Evolutionary conservation across 2,113 vertebrate genomes (phyloP).

Genomic region (Notothenia rossii): DNA sequence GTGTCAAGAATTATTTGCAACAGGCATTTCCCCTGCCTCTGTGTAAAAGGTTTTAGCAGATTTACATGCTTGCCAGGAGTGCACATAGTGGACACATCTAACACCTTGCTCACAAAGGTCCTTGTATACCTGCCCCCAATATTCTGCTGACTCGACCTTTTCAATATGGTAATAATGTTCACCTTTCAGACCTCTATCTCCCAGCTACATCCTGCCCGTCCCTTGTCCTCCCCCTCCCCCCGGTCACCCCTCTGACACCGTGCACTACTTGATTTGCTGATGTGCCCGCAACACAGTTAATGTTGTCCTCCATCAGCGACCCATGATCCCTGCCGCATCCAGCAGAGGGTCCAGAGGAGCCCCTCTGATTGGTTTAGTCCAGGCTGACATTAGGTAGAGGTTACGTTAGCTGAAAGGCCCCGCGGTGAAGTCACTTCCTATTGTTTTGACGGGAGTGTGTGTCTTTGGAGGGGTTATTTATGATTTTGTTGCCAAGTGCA

Average conservation of each 20-base stretch:
- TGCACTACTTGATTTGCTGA: conserved; percentile 52
- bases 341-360: conserved; percentile 35
- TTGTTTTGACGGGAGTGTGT: conserved; percentile 20
- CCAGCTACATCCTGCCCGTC: conserved; percentile 25
- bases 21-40: background rate
- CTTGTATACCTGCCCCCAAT: conserved; percentile 12
- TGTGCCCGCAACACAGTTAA: conserved; percentile 54
- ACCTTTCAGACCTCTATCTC: conserved; percentile 60
- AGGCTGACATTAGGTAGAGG: conserved; percentile 65
- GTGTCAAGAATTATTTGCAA: background rate
- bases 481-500: background rate
- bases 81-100: background rate
- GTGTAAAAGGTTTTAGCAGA: background rate
- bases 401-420: conserved; percentile 29
- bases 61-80: background rate
- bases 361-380: conserved; percentile 61
- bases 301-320: conserved; percentile 52
- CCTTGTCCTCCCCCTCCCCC: conserved; percentile 40
- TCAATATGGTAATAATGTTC: conserved; percentile 55
- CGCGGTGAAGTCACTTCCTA: conserved; percentile 33
- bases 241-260: conserved; percentile 35
- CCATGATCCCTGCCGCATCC: conserved; percentile 27
- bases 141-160: conserved; percentile 62
- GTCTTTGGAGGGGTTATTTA: conserved; percentile 4
- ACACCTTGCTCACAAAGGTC: background rate